Conservation (phyloP, 2,113 vertebrate species). For the Apteryx owenii region DNA sequence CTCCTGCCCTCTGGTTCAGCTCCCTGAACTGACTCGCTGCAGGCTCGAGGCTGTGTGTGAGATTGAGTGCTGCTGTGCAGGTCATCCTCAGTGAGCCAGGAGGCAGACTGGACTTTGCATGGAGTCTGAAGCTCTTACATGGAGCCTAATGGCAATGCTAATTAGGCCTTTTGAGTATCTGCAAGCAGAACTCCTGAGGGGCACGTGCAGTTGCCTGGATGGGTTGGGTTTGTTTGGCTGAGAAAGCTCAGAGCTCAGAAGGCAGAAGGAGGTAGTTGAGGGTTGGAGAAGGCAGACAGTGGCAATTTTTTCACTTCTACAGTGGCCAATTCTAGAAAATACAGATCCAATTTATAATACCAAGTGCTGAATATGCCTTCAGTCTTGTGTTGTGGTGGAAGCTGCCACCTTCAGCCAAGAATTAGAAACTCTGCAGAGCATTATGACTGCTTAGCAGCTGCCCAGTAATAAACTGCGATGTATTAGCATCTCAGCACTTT, state of each 20-base stretch:
- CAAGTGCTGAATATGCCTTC: neutral
- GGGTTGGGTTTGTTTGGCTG: neutral
- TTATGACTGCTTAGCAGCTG: neutral
- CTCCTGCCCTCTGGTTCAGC: neutral
- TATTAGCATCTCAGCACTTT: neutral
- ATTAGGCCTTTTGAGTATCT: neutral
- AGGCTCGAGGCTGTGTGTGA: neutral
- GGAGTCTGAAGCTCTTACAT: neutral
- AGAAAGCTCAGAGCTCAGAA: neutral
- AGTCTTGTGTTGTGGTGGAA: neutral
- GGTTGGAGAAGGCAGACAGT: neutral
- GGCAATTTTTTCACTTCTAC: neutral
- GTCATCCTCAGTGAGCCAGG: neutral
- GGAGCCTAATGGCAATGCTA: neutral
- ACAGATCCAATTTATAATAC: neutral
- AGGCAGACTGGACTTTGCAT: neutral
- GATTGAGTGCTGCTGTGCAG: fast-evolving
- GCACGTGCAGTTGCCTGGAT: neutral
- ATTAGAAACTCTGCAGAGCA: neutral
- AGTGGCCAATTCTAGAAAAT: neutral
- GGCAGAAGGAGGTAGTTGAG: neutral
- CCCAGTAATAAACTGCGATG: neutral
- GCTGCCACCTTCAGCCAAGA: neutral
- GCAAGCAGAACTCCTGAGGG: neutral
- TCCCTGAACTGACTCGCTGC: fast-evolving